Evolutionary conservation across 2,888 invertebrate genomes (phyloP).

Genomic region (Parasteatoda lunata): DNA sequence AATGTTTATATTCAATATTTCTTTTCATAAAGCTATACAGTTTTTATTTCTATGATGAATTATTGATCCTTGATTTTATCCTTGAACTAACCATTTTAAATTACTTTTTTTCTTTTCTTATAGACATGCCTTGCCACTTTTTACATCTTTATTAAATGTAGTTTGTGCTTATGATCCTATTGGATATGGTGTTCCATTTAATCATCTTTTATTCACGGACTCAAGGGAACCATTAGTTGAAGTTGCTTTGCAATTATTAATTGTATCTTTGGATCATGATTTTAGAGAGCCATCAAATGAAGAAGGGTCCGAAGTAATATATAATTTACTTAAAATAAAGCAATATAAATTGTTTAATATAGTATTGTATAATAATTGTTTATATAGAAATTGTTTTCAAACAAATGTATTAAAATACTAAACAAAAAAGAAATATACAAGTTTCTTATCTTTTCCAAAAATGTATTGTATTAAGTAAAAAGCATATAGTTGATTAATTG

Average conservation of each 20-base stretch:
- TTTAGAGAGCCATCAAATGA: slow-evolving; percentile 78
- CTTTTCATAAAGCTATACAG: too few relatives aligned
- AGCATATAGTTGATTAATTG: too few relatives aligned
- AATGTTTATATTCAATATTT: too few relatives aligned
- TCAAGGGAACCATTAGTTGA: slow-evolving; percentile 95
- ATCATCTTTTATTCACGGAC: slow-evolving; percentile 95
- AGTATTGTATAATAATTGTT: too few relatives aligned
- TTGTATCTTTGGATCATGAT: slow-evolving; percentile 97
- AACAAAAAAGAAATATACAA: too few relatives aligned
- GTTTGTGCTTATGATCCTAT: slow-evolving; percentile 98
- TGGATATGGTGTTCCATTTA: slow-evolving; percentile 97
- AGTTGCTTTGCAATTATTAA: slow-evolving; percentile 91
- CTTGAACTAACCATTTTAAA: not conserved
- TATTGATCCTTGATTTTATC: not conserved
- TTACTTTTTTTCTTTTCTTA: not conserved
- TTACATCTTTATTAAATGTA: slow-evolving; percentile 96
- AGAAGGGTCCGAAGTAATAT: slow-evolving; percentile 78
- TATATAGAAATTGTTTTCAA: too few relatives aligned
- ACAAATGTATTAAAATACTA: too few relatives aligned
- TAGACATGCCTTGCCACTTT: slow-evolving; percentile 94
- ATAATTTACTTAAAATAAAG: not conserved
- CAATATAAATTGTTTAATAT: too few relatives aligned
- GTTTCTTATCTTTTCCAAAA: too few relatives aligned
- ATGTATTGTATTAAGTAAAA: too few relatives aligned
- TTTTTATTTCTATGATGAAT: too few relatives aligned